Evolutionary conservation across 2,113 vertebrate genomes (phyloP).

Genomic region (Pelusios castaneus): DNA sequence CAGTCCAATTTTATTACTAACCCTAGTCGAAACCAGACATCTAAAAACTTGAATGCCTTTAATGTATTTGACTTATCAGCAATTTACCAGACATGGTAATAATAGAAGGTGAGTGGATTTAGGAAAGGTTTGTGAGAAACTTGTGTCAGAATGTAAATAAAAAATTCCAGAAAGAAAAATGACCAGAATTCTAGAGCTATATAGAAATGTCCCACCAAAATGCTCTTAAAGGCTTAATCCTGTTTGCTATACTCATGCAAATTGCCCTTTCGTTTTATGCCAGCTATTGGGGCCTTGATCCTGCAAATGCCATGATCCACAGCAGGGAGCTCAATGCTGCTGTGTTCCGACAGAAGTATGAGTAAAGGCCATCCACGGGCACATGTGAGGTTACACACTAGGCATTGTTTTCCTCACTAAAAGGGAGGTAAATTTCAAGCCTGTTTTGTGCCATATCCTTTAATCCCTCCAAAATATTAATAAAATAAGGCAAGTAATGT

Average conservation of each 20-base stretch:
- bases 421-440: background rate
- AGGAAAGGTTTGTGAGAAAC: slow-evolving; percentile 29
- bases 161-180: background rate
- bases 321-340: slow-evolving; percentile 1
- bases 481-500: background rate
- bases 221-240: background rate
- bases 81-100: slow-evolving; percentile 48
- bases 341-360: background rate
- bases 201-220: background rate
- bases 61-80: slow-evolving; percentile 17
- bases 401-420: background rate
- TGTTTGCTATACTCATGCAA: background rate
- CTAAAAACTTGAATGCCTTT: background rate
- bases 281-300: slow-evolving; percentile 44
- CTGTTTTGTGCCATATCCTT: background rate
- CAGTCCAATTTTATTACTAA: background rate
- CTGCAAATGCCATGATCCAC: slow-evolving; percentile 5
- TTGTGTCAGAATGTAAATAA: slow-evolving; percentile 54
- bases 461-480: background rate
- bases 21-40: background rate
- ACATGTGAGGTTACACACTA: background rate
- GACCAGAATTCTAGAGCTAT: background rate
- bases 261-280: slow-evolving; percentile 6
- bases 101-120: background rate
- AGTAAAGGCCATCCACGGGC: background rate